A percentile compares a stretch with the other conserved stretches of the same genome.
These are phyloP conservation scores for Salpingus planirostris DNA, from an alignment of 2,888 invertebrate genomes.

Conservation along the genomic window DNA sequence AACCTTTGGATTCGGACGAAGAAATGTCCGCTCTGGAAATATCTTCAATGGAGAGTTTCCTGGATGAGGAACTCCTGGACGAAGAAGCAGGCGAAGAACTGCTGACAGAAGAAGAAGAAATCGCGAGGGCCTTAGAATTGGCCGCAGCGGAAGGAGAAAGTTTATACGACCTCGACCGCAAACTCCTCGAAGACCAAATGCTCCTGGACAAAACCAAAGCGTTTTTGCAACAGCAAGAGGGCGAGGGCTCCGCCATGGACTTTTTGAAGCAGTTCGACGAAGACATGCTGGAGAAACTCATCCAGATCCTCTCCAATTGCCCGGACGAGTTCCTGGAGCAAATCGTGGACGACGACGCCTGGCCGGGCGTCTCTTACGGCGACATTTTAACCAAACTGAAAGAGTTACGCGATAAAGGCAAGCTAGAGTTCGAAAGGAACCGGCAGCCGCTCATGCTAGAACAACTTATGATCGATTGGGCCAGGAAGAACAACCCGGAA, in stretches of 20 bases:
- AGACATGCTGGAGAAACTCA: constrained; percentile 21
- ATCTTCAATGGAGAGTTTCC: constrained; percentile 12
- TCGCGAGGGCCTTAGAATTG: too few relatives aligned
- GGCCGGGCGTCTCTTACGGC: constrained; percentile 22
- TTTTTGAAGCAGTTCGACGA: constrained; percentile 9
- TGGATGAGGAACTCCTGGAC: constrained; percentile 9
- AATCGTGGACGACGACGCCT: constrained; percentile 15
- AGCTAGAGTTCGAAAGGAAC: constrained; percentile 1
- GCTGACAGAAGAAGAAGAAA: neutral
- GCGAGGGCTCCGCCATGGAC: constrained; percentile 5
- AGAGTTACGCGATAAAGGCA: constrained; percentile 14
- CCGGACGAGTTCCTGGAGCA: constrained; percentile 22
- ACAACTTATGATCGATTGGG: constrained; percentile 28
- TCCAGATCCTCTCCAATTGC: constrained; percentile 23
- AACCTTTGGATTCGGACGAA: constrained; percentile 28
- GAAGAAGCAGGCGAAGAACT: constrained; percentile 15
- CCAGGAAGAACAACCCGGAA: constrained; percentile 24
- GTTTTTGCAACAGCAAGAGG: neutral
- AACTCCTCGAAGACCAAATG: constrained; percentile 1
- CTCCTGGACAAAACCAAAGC: constrained; percentile 1
- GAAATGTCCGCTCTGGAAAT: constrained; percentile 22
- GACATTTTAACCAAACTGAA: constrained; percentile 25
- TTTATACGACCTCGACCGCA: too few relatives aligned
- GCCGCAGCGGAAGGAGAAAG: neutral
- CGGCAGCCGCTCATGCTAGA: constrained; percentile 16